Evolutionary conservation across 2,113 vertebrate genomes (phyloP).

Genomic region (Protobothrops mucrosquamatus): DNA sequence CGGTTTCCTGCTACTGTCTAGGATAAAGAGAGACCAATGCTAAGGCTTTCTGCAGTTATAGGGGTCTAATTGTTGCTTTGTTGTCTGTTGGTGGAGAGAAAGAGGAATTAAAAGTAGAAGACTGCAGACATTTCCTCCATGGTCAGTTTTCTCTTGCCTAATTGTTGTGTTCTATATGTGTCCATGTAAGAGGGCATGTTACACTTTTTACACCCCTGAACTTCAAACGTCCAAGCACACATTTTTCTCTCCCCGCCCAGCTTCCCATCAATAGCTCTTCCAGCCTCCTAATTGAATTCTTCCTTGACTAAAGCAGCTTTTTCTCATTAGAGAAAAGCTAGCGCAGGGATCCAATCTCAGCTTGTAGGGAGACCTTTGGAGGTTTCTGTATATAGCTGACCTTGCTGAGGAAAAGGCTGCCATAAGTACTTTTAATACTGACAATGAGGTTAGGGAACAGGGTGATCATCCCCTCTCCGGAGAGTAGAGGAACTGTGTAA

Average conservation of each 20-base stretch:
- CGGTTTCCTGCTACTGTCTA: conserved; percentile 75
- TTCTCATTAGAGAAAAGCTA: conserved; percentile 46
- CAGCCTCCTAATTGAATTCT: conserved; percentile 56
- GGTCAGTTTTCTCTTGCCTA: conserved; percentile 44
- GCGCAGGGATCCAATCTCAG: conserved; percentile 46
- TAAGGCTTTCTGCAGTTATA: conserved; percentile 62
- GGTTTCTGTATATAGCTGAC: conserved; percentile 48
- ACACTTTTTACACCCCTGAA: conserved; percentile 51
- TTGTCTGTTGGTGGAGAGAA: conserved; percentile 45
- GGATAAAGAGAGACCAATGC: conserved; percentile 58
- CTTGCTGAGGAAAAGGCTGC: conserved; percentile 7
- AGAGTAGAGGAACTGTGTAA: conserved; percentile 22
- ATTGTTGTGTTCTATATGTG: conserved; percentile 7
- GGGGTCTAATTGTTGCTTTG: conserved; percentile 64
- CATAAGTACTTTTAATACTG: conserved; percentile 33
- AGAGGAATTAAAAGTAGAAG: conserved; percentile 37
- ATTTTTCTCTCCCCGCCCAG: conserved; percentile 24
- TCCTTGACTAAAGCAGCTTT: conserved; percentile 43
- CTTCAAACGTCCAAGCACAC: conserved; percentile 35
- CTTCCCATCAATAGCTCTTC: conserved; percentile 30
- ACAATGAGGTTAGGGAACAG: conserved; percentile 34
- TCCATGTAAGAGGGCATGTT: conserved; percentile 14
- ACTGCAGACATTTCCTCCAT: conserved; percentile 32
- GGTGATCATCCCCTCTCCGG: neutral
- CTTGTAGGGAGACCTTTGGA: conserved; percentile 36